Evolutionary conservation across 2,113 vertebrate genomes (phyloP), one percentile per base, ranked within the genome.

Genomic region (Oryzias celebensis): DNA sequence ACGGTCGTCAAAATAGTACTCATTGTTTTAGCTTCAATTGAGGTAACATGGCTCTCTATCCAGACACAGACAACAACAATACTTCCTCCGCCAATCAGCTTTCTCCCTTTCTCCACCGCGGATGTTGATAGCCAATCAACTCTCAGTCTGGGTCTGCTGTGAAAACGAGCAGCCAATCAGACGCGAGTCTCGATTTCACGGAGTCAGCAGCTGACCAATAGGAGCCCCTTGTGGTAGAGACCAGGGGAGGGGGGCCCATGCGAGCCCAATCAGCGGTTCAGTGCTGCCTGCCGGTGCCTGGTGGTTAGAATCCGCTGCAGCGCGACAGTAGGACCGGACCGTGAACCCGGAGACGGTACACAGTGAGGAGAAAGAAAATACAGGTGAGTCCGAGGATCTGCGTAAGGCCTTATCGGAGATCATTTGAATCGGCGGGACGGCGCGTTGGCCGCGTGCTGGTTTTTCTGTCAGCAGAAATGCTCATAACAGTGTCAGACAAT

Each of bases 201-300:
- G 62, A 61, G 51, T 13, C 6, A 16, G 23, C 3, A 28, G 58
- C 36, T 61, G 47, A 54, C 86, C 82, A 86, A 49, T 86, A 17
- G 63, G 57, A 43, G 2, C 15, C 1, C 28, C 42, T 62, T 57
- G 79, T 90, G 87, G 77, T 75, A 71, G 80, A 73, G 80, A 72
- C 77, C 73, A 87, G 84, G 78, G 80, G 88, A 83, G 65, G 89
- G 90, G 59, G 73, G 88, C 81, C 80, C 78, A 86, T 20, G 67
- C 78, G 87, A 91, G 90, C 88, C 92, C 92, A 93, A 92, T 92
- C 88, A 90, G 83, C 84, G 83, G 78, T 58, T 91, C 88, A 92
- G 92, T 92, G 90, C 86, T 90, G 90, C 86, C 87, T 91, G 89
- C 91, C 92, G 91, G 92, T 91, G 91, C 91, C 92, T 92, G 91